Percentiles rank a stretch among this genome's conserved stretches.
These are phyloP conservation scores for Dasyprocta punctata DNA, from an alignment of 2,113 vertebrate genomes.

Conservation along the genomic window DNA sequence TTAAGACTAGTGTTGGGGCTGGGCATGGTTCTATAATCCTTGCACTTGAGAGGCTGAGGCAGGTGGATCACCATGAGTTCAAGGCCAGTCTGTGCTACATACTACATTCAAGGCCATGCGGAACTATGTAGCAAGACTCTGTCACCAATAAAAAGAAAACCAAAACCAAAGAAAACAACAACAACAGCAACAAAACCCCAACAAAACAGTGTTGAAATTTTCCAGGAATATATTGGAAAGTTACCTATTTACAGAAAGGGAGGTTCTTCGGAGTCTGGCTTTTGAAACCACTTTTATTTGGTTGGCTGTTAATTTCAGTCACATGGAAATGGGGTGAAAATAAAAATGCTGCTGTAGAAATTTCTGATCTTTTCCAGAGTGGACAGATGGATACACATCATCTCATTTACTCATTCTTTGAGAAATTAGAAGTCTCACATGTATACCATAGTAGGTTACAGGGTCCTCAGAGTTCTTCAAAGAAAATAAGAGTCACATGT, in stretches of 20 bases:
- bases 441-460: background rate
- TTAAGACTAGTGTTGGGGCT: background rate
- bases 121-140: background rate
- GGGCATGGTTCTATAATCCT: background rate
- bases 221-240: background rate
- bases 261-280: background rate
- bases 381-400: background rate
- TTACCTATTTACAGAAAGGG: background rate
- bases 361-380: background rate
- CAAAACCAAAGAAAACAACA: too few relatives aligned
- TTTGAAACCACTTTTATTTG: slow-evolving; percentile 17
- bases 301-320: background rate
- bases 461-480: background rate
- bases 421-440: background rate
- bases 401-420: background rate
- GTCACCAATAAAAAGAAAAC: background rate
- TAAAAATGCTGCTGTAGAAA: background rate
- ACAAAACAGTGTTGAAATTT: background rate
- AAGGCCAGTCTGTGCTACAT: background rate
- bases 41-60: background rate
- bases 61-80: background rate
- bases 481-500: background rate
- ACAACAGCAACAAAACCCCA: too few relatives aligned
- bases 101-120: background rate
- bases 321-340: background rate